A percentile compares a stretch with the other conserved stretches of the same genome.
These are phyloP conservation scores for Apamea epomidion DNA, from an alignment of 2,888 invertebrate species.

Conservation along the genomic window DNA sequence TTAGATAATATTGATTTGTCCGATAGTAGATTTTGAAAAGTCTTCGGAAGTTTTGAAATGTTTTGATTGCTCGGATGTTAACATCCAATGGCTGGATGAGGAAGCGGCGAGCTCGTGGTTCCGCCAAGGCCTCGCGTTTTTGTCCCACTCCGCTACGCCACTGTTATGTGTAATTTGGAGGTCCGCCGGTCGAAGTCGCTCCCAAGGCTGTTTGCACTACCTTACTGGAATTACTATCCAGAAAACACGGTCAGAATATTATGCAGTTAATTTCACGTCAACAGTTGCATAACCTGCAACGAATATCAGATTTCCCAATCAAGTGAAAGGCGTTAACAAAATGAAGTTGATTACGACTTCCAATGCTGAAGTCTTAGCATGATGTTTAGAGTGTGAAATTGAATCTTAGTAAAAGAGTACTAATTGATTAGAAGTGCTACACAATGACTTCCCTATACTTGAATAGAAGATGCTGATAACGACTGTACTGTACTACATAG, in stretches of 20 bases:
- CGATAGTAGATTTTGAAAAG: constrained; percentile 48
- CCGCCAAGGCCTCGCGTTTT: constrained; percentile 81
- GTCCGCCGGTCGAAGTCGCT: constrained; percentile 86
- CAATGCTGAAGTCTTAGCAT: constrained; percentile 48
- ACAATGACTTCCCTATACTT: constrained; percentile 48
- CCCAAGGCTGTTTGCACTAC: constrained; percentile 78
- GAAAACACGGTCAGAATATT: constrained; percentile 55
- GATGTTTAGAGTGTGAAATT: constrained; percentile 54
- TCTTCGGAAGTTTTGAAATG: constrained; percentile 42
- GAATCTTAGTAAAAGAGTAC: constrained; percentile 46
- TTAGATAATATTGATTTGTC: constrained; percentile 64
- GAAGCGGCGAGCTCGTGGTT: constrained; percentile 74
- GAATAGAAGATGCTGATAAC: constrained; percentile 46
- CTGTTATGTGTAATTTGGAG: constrained; percentile 91
- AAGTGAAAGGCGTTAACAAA: constrained; percentile 63
- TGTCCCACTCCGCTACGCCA: constrained; percentile 83
- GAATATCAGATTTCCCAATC: constrained; percentile 57
- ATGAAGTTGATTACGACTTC: constrained; percentile 54
- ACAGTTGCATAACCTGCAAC: constrained; percentile 55
- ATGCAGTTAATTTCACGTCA: constrained; percentile 43
- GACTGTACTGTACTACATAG: constrained; percentile 20
- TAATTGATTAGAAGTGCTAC: constrained; percentile 51
- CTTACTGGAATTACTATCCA: constrained; percentile 62
- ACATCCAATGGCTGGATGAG: constrained; percentile 78
- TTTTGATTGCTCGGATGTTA: constrained; percentile 49